Conservation (phyloP, 2,888 invertebrate species). For the Homarus gammarus region DNA sequence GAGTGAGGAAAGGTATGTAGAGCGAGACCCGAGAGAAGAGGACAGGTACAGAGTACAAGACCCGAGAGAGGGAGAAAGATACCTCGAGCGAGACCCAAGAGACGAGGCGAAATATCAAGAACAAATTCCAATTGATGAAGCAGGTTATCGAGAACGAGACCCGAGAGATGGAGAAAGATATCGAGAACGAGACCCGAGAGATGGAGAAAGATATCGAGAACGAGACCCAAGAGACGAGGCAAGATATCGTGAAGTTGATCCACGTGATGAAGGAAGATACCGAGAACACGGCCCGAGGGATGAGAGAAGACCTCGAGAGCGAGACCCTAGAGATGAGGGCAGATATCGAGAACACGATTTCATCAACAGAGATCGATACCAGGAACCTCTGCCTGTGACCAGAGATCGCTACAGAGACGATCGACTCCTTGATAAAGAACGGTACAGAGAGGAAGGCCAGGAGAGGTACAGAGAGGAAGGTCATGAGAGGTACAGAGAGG, state of each 20-base stretch:
- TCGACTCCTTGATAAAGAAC: conserved; percentile 26
- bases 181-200: conserved; percentile 21
- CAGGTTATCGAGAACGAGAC: conserved; percentile 17
- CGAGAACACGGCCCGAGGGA: not conserved
- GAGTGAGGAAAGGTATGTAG: conserved; percentile 6
- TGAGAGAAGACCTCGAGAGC: conserved; percentile 18
- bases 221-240: not conserved
- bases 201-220: conserved; percentile 8
- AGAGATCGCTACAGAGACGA: conserved; percentile 20
- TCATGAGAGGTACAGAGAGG: too few relatives aligned
- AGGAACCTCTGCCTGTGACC: conserved; percentile 11
- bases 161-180: conserved; percentile 15
- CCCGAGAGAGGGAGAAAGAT: conserved; percentile 27
- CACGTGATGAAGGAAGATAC: conserved; percentile 10
- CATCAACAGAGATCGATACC: conserved; percentile 5
- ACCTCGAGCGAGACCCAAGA: conserved; percentile 33
- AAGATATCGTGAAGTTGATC: conserved; percentile 9
- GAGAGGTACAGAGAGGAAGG: conserved; percentile 42
- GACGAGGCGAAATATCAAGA: conserved; percentile 26
- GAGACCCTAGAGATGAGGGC: not conserved
- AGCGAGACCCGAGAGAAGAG: conserved; percentile 14
- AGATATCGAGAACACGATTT: conserved; percentile 5
- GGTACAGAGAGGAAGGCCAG: conserved; percentile 24
- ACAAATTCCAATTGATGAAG: not conserved
- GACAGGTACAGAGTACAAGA: not conserved